Evolutionary conservation across 2,113 vertebrate genomes (phyloP).

Genomic region (Panthera leo): DNA sequence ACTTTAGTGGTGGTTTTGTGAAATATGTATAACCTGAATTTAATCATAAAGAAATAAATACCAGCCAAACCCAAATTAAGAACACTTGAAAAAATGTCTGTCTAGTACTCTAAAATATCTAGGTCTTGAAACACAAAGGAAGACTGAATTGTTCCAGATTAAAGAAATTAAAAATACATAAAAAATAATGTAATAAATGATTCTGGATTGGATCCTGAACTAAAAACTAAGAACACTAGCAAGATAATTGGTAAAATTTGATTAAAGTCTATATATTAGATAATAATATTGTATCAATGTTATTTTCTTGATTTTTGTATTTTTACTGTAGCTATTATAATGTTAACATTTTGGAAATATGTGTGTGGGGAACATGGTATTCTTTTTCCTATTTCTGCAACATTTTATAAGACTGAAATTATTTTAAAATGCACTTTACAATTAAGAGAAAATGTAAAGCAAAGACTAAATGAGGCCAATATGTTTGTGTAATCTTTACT

Average conservation of each 20-base stretch:
- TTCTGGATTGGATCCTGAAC: not conserved
- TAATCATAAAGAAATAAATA: not conserved
- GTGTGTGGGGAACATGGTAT: not conserved
- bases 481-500: not conserved
- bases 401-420: not conserved
- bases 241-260: not conserved
- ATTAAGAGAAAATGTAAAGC: not conserved
- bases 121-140: not conserved
- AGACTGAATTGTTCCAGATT: not conserved
- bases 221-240: not conserved
- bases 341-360: not conserved
- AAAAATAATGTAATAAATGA: not conserved
- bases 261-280: not conserved
- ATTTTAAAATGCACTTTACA: not conserved
- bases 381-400: not conserved
- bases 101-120: not conserved
- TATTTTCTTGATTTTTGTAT: constrained; percentile 16
- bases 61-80: not conserved
- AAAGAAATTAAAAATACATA: not conserved
- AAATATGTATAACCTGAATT: not conserved
- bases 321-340: not conserved
- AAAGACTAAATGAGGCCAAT: not conserved
- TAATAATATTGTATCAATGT: not conserved
- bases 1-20: not conserved
- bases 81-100: not conserved